Base-by-base conservation (phyloP, 2,797 vertebrate species). In the Sibirionetta formosa region DNA sequence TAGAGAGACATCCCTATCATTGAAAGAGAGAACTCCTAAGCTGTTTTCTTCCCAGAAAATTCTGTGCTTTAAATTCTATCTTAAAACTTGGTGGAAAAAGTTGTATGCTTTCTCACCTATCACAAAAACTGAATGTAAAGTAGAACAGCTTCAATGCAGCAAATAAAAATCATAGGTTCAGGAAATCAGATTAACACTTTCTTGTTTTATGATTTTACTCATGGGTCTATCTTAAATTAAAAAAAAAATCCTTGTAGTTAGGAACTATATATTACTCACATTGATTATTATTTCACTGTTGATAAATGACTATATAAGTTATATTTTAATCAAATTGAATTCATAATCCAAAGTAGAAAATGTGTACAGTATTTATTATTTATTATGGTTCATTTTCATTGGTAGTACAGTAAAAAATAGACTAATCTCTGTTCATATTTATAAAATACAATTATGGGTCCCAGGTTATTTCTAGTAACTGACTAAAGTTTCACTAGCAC, bases 241-340 rank as follows among this genome's bases (percentile, higher is more conserved):
- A 93, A 92, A 11, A 48, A 48, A 63, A 31, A 14, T 35, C 66
- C 19, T 56, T 86, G 10, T 66, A 35, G 42, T 66, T 85, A 68
- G 24, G 20, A 88, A 4, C 18, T 76, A 56, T 81, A 64, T 56
- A 61, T 81, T 87, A 65, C 86, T 82, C 24, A 3, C 66, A 33
- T 76, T 91, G 26, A 54, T 94, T 95, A 84, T 76, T 3, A 79
- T 77, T 88, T 93, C n/a, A 53, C 10, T 76, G 15, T 83, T 92
- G 68, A 93, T 86, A 90, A 94, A 65, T 54, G 0, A 50, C 42
- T 64, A 15, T n/a, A 16, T 27, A 4, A 78, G 40, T 36, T 78
- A 81, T 33, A 91, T 87, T 92, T 95, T 90, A 95, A 93, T 93
- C 19, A 91, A 94, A 93, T 91, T 24, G 10, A 58, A 70, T 87